phyloP scores from a whole-genome alignment of 2,797 vertebrate genomes.

The Chelonia mydas region DNA sequence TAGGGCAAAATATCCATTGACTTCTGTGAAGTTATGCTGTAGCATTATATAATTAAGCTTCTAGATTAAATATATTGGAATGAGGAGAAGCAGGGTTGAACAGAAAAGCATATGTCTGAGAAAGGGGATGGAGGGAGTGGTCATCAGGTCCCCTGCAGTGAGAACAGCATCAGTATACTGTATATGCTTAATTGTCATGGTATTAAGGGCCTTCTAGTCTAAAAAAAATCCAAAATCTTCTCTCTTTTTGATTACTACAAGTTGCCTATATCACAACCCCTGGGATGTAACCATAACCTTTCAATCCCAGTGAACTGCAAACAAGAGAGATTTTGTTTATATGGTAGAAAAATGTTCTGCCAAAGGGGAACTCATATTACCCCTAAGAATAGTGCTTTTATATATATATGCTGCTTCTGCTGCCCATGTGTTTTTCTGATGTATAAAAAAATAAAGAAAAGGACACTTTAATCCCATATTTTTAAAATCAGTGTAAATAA shows the following conservation, averaged over 20 bases:
- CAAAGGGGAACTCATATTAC: slow-evolving; percentile 14
- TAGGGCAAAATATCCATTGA: neutral
- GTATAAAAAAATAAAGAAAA: neutral
- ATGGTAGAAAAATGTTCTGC: slow-evolving; percentile 29
- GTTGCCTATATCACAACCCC: neutral
- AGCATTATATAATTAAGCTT: neutral
- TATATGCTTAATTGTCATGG: neutral
- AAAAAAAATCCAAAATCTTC: neutral
- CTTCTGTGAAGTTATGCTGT: neutral
- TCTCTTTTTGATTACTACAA: neutral
- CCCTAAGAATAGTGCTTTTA: neutral
- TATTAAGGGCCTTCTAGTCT: neutral
- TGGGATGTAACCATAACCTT: neutral
- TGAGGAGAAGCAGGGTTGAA: neutral
- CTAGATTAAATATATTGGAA: neutral
- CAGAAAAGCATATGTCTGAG: neutral
- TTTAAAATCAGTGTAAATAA: neutral
- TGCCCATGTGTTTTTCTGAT: neutral
- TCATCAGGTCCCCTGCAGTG: neutral
- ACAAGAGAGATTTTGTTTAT: slow-evolving; percentile 6
- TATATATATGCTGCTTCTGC: neutral
- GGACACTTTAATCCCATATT: neutral
- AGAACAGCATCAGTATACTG: neutral
- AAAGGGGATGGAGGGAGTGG: neutral
- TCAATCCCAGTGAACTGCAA: neutral